Conservation (phyloP, 2,888 invertebrate genomes). For the Mythimna lalbum region DNA sequence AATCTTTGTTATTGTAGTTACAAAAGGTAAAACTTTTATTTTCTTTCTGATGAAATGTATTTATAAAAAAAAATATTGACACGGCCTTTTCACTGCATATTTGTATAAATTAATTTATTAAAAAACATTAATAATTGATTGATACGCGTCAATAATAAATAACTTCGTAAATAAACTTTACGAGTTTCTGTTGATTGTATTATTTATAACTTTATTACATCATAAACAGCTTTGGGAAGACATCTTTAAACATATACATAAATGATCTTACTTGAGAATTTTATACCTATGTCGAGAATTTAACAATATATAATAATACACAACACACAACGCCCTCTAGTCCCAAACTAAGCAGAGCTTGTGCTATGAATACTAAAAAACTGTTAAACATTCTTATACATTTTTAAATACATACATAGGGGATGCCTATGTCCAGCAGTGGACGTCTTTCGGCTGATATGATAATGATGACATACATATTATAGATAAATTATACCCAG, state of each 20-base stretch:
- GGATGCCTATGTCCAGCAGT: too few relatives aligned
- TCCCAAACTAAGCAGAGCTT: too few relatives aligned
- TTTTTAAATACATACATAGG: too few relatives aligned
- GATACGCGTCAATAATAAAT: conserved; percentile 29
- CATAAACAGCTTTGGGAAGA: conserved; percentile 28
- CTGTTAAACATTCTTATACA: too few relatives aligned
- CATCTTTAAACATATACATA: conserved; percentile 13
- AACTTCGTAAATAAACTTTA: conserved; percentile 39
- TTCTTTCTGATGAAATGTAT: neutral
- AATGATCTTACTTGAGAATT: conserved; percentile 28
- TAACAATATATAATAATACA: conserved; percentile 5
- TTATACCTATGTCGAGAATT: conserved; percentile 3
- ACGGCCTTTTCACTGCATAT: neutral
- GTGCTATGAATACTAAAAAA: too few relatives aligned
- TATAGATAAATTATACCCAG: too few relatives aligned
- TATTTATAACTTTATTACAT: conserved; percentile 52
- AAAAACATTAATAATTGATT: conserved; percentile 29
- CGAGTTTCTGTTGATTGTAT: conserved; percentile 37
- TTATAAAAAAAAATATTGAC: neutral
- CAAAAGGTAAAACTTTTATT: neutral
- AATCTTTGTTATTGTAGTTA: neutral
- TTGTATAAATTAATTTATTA: conserved; percentile 1
- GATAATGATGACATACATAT: too few relatives aligned
- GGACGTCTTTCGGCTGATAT: too few relatives aligned
- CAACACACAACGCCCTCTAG: too few relatives aligned